Evolutionary conservation across 2,797 vertebrate genomes (phyloP).

Genomic region (Enteromius argenteus): DNA sequence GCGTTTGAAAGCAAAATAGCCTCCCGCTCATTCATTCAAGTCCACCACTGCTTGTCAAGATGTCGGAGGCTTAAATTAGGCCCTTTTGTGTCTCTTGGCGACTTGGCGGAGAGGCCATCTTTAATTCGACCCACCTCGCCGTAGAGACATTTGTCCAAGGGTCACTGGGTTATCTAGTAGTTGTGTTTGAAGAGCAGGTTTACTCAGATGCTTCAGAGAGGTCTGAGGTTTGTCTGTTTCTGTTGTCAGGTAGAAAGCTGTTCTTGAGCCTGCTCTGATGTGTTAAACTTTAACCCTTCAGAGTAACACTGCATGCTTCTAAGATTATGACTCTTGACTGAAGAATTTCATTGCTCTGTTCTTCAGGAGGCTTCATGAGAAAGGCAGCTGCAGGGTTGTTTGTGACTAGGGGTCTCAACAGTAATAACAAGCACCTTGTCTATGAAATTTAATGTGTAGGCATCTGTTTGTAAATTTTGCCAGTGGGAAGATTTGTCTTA

Average conservation of each 20-base stretch:
- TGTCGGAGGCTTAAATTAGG: slow-evolving; percentile 59
- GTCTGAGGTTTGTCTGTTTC: slow-evolving; percentile 34
- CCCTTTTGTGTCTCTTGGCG: slow-evolving; percentile 16
- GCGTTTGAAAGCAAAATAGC: slow-evolving; percentile 40
- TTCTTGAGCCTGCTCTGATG: slow-evolving; percentile 44
- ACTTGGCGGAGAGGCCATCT: slow-evolving; percentile 16
- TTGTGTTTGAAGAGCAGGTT: slow-evolving; percentile 50
- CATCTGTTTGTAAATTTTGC: slow-evolving; percentile 32
- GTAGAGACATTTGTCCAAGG: slow-evolving; percentile 37
- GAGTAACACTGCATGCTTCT: slow-evolving; percentile 19
- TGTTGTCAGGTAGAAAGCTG: slow-evolving; percentile 22
- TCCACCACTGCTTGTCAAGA: slow-evolving; percentile 56
- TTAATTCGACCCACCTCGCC: slow-evolving; percentile 25
- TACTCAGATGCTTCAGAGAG: slow-evolving; percentile 39
- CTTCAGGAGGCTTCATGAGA: not conserved
- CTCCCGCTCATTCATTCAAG: slow-evolving; percentile 29
- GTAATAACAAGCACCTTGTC: slow-evolving; percentile 34
- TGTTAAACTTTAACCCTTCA: slow-evolving; percentile 61
- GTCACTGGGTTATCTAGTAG: slow-evolving; percentile 52
- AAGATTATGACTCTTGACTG: slow-evolving; percentile 9
- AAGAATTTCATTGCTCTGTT: slow-evolving; percentile 13
- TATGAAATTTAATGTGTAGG: not conserved
- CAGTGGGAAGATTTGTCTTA: not conserved
- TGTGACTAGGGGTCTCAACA: slow-evolving; percentile 7
- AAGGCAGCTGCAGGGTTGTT: not conserved